These are phyloP conservation scores for Platysteira castanea DNA, from an alignment of 2,113 vertebrate species.

Conservation along the genomic window DNA sequence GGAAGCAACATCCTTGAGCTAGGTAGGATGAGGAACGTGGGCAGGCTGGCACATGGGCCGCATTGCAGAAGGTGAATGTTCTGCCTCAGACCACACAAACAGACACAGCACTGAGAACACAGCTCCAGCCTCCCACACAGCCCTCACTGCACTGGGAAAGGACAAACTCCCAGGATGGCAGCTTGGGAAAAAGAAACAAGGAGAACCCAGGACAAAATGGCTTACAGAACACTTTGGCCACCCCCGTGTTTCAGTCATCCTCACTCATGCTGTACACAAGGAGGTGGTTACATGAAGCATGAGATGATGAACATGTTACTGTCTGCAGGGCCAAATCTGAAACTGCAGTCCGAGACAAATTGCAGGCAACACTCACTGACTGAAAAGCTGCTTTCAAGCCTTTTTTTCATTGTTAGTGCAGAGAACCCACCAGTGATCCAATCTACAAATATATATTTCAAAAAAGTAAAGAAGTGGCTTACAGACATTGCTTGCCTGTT, in stretches of 20 bases:
- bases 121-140: neutral
- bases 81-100: neutral
- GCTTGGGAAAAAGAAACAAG: neutral
- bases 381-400: neutral
- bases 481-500: neutral
- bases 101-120: neutral
- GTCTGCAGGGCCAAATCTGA: neutral
- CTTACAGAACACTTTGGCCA: neutral
- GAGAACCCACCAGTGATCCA: neutral
- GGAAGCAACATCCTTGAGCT: neutral
- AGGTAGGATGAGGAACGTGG: neutral
- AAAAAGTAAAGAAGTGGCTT: neutral
- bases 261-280: neutral
- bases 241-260: neutral
- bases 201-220: neutral
- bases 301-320: neutral
- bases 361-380: neutral
- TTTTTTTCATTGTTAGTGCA: neutral
- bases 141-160: neutral
- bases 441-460: neutral
- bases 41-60: neutral
- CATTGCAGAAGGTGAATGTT: neutral
- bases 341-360: neutral
- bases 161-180: neutral
- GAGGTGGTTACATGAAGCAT: neutral